phyloP scores from a whole-genome alignment of 1,140 invertebrate genomes.

The Ceratoteleas bidentatus region DNA sequence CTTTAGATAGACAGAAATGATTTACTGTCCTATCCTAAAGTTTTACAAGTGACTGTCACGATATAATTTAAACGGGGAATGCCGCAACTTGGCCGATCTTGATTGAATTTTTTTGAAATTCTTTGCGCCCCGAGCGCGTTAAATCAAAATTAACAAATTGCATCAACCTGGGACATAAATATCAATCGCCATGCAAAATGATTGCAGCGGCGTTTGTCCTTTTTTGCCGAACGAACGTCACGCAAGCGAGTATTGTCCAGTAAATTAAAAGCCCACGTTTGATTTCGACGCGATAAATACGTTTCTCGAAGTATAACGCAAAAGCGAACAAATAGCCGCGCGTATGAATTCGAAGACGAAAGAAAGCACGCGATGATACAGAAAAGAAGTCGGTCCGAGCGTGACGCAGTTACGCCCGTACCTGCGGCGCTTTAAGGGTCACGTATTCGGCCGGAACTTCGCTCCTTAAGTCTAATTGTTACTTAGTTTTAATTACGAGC shows the following conservation, averaged over 20 bases:
- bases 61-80: too few relatives aligned
- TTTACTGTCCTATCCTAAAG: too few relatives aligned
- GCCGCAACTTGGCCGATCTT: too few relatives aligned
- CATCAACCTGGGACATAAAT: too few relatives aligned
- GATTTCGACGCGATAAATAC: constrained; percentile 16
- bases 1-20: too few relatives aligned
- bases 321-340: background rate
- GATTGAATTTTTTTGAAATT: too few relatives aligned
- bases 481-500: constrained; percentile 75
- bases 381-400: constrained; percentile 26
- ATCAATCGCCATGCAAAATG: too few relatives aligned
- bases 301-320: constrained; percentile 19
- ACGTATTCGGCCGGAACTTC: constrained; percentile 71
- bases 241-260: background rate
- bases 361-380: constrained; percentile 6
- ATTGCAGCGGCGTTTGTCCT: too few relatives aligned
- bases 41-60: too few relatives aligned
- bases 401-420: constrained; percentile 42
- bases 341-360: constrained; percentile 35
- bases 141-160: too few relatives aligned
- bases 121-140: too few relatives aligned
- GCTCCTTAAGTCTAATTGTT: constrained; percentile 73
- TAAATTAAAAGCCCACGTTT: constrained; percentile 4
- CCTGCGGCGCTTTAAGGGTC: constrained; percentile 69
- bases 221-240: too few relatives aligned